phyloP scores from a whole-genome alignment of 1,140 invertebrate genomes.

The Pogonognathellus flavescens region DNA sequence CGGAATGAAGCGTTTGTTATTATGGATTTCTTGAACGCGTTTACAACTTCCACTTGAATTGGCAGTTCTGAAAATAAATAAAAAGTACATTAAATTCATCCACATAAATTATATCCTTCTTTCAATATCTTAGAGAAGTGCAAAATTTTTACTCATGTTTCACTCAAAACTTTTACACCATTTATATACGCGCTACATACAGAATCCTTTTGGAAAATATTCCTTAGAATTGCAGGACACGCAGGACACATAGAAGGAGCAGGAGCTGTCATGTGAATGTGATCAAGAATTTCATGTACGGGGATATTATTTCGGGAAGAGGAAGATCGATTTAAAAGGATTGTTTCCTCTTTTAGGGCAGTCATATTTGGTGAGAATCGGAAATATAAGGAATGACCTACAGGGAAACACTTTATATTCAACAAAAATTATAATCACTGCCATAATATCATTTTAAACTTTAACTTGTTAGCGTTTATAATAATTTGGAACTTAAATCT shows the following conservation, averaged over 20 bases:
- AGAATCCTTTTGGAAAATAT: neutral
- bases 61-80: conserved; percentile 60
- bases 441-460: too few species aligned
- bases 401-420: neutral
- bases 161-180: neutral
- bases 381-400: neutral
- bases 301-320: conserved; percentile 8
- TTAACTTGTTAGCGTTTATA: too few species aligned
- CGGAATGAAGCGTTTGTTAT: conserved; percentile 97
- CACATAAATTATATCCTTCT: too few species aligned
- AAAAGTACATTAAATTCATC: neutral
- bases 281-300: conserved; percentile 16
- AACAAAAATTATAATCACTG: too few species aligned
- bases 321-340: neutral
- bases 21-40: conserved; percentile 89
- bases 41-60: conserved; percentile 71
- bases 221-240: conserved; percentile 4
- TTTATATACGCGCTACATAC: neutral
- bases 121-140: too few species aligned
- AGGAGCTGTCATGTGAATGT: neutral
- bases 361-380: neutral
- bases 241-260: neutral
- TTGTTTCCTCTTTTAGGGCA: neutral
- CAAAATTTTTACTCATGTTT: neutral
- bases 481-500: too few species aligned